Base-by-base conservation (phyloP, 2,888 invertebrate genomes). In the Nomada fucata region DNA sequence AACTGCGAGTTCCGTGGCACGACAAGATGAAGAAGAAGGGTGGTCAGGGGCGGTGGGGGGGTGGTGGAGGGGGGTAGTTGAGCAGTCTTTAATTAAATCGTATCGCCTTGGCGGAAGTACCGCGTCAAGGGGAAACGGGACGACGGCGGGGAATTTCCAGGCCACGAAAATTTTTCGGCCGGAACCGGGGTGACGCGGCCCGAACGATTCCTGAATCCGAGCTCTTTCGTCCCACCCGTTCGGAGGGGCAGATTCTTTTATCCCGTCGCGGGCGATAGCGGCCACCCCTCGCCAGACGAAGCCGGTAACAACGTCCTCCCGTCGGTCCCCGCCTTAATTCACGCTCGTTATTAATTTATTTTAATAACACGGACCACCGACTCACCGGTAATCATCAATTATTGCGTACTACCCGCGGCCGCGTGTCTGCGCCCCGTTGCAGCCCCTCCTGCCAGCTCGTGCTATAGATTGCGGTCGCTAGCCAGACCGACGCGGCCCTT, bases 261-360 rank as follows among this genome's bases (percentile, higher is more conserved):
- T 67, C 68, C 64, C 64, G 10, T 1, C 29, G 13, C n/a, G 13
- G 29, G 20, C 10, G 57, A 26, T 42, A 69, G 63, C 71, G 53
- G 80, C 59, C 76, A 53, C 20, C 64, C 63, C 61, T 83, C 85
- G 77, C 75, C 76, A 73, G 82, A 67, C 68, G n/a, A 20, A 26
- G 47, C 61, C 44, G 29, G 69, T 78, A 76, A 83, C 72, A 70
- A 83, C 81, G 52, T 63, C 69, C 64, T 44, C 29, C 52, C 53
- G 42, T 50, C 50, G 52, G 79, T 67, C 69, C 67, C 73, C 80
- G 82, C 82, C 84, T 87, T 86, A 86, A 90, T 89, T 88, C 85
- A 84, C 81, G 86, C 86, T 86, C 83, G 86, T 90, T 92, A 92
- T 92, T 90, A 91, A 92, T 91, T 91, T 88, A 91, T 91, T 92